Percentiles rank a stretch among this genome's conserved stretches.
Conservation (phyloP, 2,888 invertebrate genomes). For the Drosophila hamatofila region DNA sequence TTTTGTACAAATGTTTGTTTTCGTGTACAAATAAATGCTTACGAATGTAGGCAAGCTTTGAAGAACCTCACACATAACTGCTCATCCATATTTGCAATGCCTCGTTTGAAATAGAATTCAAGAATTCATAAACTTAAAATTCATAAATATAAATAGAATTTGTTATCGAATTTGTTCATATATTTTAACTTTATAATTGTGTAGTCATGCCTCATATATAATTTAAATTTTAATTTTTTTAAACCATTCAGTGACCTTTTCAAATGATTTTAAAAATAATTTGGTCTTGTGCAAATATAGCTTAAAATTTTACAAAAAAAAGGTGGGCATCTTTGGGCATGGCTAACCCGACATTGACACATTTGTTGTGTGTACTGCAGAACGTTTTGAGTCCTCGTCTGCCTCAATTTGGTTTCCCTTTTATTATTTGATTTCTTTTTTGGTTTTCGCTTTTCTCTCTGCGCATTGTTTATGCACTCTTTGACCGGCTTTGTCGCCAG, state of each 20-base stretch:
- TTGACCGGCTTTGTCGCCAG: slow-evolving; percentile 64
- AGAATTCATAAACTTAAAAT: not conserved
- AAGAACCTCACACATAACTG: not conserved
- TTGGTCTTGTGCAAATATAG: too few species aligned
- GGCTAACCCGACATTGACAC: too few species aligned
- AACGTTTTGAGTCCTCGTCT: slow-evolving; percentile 45
- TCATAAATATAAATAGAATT: not conserved
- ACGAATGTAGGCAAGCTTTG: not conserved
- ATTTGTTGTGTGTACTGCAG: too few species aligned
- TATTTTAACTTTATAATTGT: not conserved
- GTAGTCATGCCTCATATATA: not conserved
- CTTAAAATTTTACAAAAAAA: not conserved
- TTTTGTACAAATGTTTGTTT: not conserved
- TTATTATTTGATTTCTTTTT: slow-evolving; percentile 49
- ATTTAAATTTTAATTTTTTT: not conserved
- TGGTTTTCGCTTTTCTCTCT: slow-evolving; percentile 12
- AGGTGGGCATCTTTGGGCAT: too few species aligned
- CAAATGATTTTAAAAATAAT: not conserved
- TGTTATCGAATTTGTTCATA: not conserved
- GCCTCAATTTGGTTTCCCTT: slow-evolving; percentile 22
- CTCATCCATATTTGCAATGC: not conserved
- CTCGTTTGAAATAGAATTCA: not conserved
- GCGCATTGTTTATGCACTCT: slow-evolving; percentile 50
- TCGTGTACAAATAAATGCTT: not conserved
- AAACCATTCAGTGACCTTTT: too few species aligned